phyloP scores from a whole-genome alignment of 1,140 invertebrate species.

The Hypsibius dujardini region DNA sequence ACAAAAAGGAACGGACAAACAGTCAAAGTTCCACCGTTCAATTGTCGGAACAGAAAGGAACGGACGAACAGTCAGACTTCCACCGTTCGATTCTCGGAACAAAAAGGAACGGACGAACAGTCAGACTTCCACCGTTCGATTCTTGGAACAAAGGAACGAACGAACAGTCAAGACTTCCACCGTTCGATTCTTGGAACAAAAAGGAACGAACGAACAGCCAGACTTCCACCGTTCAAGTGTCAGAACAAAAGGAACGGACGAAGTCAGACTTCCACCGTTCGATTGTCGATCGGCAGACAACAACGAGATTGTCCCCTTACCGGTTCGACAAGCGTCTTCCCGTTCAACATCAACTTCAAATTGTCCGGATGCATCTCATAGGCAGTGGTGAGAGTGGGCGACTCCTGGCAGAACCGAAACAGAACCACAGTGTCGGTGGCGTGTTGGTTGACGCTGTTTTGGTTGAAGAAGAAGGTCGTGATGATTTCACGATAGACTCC shows the following conservation, averaged over 20 bases:
- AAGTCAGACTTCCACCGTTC: too few species aligned
- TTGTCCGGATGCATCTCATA: conserved; percentile 8
- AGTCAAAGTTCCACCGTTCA: too few species aligned
- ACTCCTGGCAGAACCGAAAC: conserved; percentile 4
- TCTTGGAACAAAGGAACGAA: background rate
- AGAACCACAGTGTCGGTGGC: background rate
- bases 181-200: background rate
- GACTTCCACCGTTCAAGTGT: too few species aligned
- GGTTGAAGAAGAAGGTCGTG: conserved; percentile 13
- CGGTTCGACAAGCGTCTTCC: conserved; percentile 15
- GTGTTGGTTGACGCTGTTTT: conserved; percentile 3
- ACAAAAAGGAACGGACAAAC: background rate
- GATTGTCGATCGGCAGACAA: too few species aligned
- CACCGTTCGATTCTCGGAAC: background rate
- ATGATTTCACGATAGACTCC: conserved; percentile 11
- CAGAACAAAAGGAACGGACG: too few species aligned
- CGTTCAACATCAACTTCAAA: conserved; percentile 9
- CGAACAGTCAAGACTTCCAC: too few species aligned
- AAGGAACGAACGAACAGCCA: background rate
- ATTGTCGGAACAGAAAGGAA: background rate
- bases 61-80: too few species aligned
- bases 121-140: background rate
- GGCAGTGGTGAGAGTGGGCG: background rate
- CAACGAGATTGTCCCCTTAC: background rate
- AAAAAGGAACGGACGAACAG: background rate